Conservation (phyloP, 2,888 invertebrate species). For the Apomyelois bistriatella region DNA sequence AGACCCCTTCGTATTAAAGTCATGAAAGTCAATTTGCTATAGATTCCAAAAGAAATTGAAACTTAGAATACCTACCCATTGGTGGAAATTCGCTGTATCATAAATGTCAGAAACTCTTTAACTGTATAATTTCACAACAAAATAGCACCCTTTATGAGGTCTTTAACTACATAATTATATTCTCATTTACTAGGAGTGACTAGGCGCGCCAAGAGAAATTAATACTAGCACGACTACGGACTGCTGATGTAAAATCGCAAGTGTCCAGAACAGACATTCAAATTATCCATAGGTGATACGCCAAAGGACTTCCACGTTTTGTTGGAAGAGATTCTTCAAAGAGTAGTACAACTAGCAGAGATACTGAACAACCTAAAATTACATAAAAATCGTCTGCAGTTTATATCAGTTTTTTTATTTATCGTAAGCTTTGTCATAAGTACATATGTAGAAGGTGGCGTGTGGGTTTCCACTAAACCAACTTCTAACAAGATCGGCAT, state of each 20-base stretch:
- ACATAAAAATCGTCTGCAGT: too few species aligned
- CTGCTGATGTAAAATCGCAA: neutral
- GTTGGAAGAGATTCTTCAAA: too few species aligned
- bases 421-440: too few species aligned
- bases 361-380: too few species aligned
- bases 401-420: too few species aligned
- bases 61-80: neutral
- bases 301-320: too few species aligned
- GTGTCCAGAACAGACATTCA: neutral
- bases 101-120: conserved; percentile 2
- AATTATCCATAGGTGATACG: too few species aligned
- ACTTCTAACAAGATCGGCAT: too few species aligned
- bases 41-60: neutral
- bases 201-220: conserved; percentile 14
- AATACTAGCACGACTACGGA: conserved; percentile 1
- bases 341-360: too few species aligned
- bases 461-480: too few species aligned
- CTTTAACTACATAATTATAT: conserved; percentile 14
- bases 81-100: neutral
- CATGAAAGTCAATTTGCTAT: neutral
- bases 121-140: neutral
- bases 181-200: conserved; percentile 13
- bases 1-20: too few species aligned
- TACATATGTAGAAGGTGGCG: too few species aligned
- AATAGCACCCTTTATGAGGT: conserved; percentile 11